Evolutionary conservation across 2,797 vertebrate species (phyloP).

Genomic region (Acrocephalus scirpaceus): DNA sequence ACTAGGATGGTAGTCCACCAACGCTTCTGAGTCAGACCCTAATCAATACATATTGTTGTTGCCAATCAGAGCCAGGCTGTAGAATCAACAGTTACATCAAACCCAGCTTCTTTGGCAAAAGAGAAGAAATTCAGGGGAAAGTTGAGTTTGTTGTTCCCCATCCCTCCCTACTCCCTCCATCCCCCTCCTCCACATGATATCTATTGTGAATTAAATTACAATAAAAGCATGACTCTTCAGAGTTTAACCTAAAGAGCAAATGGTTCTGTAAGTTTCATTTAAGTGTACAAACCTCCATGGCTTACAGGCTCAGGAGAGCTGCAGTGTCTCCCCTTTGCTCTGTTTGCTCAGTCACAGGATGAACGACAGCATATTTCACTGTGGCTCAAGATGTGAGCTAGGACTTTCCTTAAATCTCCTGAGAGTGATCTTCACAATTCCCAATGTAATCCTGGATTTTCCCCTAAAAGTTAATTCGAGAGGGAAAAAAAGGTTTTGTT

Average conservation of each 20-base stretch:
- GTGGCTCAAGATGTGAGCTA: not conserved
- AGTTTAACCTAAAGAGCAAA: not conserved
- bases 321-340: not conserved
- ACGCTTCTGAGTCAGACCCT: not conserved
- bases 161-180: not conserved
- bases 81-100: not conserved
- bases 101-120: not conserved
- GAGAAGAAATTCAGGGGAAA: not conserved
- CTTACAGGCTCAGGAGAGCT: not conserved
- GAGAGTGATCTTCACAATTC: not conserved
- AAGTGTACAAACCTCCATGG: not conserved
- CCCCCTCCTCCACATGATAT: not conserved
- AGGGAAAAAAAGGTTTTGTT: not conserved
- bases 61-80: not conserved
- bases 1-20: not conserved
- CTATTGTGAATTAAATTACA: not conserved
- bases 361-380: not conserved
- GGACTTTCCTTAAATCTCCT: slow-evolving; percentile 1
- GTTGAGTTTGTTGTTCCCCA: not conserved
- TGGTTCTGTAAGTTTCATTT: not conserved
- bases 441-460: not conserved
- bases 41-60: not conserved
- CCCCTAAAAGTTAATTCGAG: slow-evolving; percentile 13
- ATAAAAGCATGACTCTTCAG: not conserved
- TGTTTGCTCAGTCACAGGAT: not conserved